These are phyloP conservation scores for Myotis findleyi DNA, from an alignment of 2,797 vertebrate species.

Conservation along the genomic window DNA sequence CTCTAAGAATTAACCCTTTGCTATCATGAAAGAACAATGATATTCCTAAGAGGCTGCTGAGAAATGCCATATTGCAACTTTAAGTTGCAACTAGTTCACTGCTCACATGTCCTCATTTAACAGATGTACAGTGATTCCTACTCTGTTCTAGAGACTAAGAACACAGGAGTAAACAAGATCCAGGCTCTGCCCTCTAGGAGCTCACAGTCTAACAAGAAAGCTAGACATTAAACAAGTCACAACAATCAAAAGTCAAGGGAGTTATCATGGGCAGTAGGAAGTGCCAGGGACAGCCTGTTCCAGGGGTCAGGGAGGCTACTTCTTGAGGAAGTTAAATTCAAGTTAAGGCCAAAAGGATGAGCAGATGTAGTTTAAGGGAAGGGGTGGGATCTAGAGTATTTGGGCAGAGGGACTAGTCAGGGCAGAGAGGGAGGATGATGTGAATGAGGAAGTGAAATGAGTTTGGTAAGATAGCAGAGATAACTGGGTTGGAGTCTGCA, in stretches of 20 bases:
- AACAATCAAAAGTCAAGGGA: not conserved
- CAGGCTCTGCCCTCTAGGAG: not conserved
- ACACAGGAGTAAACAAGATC: not conserved
- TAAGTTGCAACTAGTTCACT: not conserved
- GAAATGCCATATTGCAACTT: not conserved
- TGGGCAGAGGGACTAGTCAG: not conserved
- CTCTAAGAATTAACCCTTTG: constrained; percentile 56
- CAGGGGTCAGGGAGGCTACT: not conserved
- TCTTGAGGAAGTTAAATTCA: constrained; percentile 59
- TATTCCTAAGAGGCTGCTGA: not conserved
- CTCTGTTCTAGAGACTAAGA: constrained; percentile 30
- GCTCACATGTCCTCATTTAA: not conserved
- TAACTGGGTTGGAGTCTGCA: not conserved
- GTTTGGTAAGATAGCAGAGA: not conserved
- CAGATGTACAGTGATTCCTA: not conserved
- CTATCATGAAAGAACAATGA: not conserved
- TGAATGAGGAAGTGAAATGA: constrained; percentile 11
- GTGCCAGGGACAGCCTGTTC: not conserved
- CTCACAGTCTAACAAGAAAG: not conserved
- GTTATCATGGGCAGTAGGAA: not conserved
- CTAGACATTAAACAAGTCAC: not conserved
- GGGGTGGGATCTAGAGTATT: not conserved
- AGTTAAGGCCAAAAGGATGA: not conserved
- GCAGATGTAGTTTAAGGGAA: not conserved
- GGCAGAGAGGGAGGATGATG: not conserved